A percentile compares a stretch with the other conserved stretches of the same genome.
phyloP scores from a whole-genome alignment of 2,113 vertebrate genomes.

The Eretmochelys imbricata region DNA sequence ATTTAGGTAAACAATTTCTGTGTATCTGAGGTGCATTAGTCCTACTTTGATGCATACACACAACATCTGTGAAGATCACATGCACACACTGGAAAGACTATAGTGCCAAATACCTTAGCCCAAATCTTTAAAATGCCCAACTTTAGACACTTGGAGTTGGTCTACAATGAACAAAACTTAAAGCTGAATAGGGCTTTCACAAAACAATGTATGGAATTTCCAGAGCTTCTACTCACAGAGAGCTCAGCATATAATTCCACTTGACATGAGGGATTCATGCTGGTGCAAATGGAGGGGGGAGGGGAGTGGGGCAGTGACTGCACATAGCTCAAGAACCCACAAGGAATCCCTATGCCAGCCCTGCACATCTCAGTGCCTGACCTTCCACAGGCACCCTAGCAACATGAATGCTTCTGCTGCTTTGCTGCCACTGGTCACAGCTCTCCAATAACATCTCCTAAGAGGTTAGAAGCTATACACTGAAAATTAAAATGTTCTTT shows the following conservation, averaged over 20 bases:
- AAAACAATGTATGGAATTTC: neutral
- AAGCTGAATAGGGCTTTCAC: neutral
- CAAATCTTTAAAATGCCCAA: neutral
- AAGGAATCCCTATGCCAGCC: neutral
- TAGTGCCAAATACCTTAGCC: neutral
- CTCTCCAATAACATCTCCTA: neutral
- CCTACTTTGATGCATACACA: neutral
- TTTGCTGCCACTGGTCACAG: neutral
- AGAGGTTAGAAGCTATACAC: neutral
- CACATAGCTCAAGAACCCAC: neutral
- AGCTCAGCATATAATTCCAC: neutral
- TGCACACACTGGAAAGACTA: fast-evolving
- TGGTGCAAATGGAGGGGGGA: neutral
- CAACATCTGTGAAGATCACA: neutral
- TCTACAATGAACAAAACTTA: neutral
- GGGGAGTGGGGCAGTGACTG: neutral
- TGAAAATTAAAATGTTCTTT: neutral
- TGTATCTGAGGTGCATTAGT: neutral
- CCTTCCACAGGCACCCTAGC: neutral
- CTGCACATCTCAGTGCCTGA: neutral
- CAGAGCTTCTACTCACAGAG: neutral
- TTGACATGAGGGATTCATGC: neutral
- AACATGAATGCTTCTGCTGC: neutral
- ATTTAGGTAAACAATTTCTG: neutral
- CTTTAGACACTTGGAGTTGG: neutral